These are phyloP conservation scores for Theropithecus gelada DNA, from an alignment of 2,113 vertebrate genomes.

Conservation along the genomic window DNA sequence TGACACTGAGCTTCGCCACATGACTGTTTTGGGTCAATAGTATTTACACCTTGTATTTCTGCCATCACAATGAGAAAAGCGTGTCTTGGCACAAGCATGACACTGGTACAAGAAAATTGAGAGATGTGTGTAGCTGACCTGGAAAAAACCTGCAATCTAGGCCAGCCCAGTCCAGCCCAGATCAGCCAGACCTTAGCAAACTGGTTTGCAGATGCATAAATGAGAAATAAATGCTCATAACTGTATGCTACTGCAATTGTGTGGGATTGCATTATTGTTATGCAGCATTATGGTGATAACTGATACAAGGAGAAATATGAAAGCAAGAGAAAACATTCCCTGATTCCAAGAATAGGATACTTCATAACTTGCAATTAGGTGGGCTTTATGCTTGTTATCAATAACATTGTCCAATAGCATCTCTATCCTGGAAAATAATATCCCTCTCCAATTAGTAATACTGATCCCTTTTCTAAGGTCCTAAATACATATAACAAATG, in stretches of 20 bases:
- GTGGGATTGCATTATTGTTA: background rate
- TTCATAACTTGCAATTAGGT: background rate
- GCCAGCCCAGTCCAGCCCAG: background rate
- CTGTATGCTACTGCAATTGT: background rate
- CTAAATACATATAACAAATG: background rate
- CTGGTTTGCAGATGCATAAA: background rate
- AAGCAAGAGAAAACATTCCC: background rate
- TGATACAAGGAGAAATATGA: background rate
- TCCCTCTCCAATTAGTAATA: background rate
- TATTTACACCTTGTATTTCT: background rate
- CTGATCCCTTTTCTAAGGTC: background rate
- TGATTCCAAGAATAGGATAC: background rate
- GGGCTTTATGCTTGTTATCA: background rate
- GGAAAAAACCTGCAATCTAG: background rate
- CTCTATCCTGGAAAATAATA: slow-evolving; percentile 24
- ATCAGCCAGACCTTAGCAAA: background rate
- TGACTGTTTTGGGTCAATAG: background rate
- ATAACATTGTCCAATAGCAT: slow-evolving; percentile 18
- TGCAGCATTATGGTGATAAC: background rate
- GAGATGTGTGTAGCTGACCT: background rate
- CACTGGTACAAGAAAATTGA: background rate
- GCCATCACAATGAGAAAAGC: background rate
- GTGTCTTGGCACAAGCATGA: background rate
- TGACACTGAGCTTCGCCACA: background rate
- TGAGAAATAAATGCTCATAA: background rate